Evolutionary conservation across 2,113 vertebrate genomes (phyloP), one percentile per base, ranked within the genome.

Genomic region (Salvelinus namaycush): DNA sequence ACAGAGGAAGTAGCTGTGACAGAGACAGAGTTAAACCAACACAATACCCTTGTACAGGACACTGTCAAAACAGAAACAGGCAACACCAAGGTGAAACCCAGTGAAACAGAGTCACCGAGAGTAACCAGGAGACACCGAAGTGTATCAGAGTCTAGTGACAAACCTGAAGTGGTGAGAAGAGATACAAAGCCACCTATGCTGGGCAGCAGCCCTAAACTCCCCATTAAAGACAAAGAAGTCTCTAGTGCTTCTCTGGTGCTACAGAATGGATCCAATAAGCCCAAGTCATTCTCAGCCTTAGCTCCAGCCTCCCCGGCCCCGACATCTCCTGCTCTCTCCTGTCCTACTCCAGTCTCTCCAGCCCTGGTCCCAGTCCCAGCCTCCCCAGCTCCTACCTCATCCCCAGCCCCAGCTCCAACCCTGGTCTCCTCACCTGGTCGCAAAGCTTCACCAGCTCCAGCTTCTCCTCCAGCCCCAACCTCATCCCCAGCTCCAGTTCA

Each of bases 151-250:
- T 81, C 57, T 69, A 80, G 76, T 18, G 70, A 68, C 13, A 80
- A 74, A 68, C 73, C 62, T 73, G 77, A 65, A 6, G 51, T 70
- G 59, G 51, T 72, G 13, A 75, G 54, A 74, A 60, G 69, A 74
- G 83, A 90, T 48, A 82, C 75, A 73, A 88, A 86, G 34, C 77
- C 80, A 60, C 83, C 88, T 18, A 87, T 89, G 80, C 83, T 91
- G 0, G 86, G 86, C 29, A 84, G 79, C 18, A 82, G 88, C 22
- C 87, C 90, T 51, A 92, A 87, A 86, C 39, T 81, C 49, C 84
- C 89, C 8, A 91, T 87, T 83, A 94, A 92, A 76, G 93, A 94
- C 71, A 87, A 91, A 83, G 92, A 93, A 73, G 89, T 92, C 72
- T 93, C 94, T 54, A 92, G 92, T 64, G 86, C 92, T 64, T 80